Percentiles rank a stretch among this genome's conserved stretches.
Conservation (phyloP, 2,113 vertebrate genomes). For the Sitta europaea region DNA sequence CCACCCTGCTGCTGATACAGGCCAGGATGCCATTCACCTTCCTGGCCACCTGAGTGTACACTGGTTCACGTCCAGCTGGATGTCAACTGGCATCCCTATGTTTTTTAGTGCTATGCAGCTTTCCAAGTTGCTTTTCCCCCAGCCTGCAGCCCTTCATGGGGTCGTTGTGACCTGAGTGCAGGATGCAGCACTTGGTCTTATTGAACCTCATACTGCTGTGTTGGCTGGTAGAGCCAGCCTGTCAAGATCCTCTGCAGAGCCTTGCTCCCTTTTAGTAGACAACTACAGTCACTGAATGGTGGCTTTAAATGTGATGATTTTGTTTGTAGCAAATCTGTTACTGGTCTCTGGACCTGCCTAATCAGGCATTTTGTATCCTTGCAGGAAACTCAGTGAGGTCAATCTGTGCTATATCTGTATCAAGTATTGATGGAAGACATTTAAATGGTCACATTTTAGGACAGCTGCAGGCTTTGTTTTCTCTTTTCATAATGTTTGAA, state of each 20-base stretch:
- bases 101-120: not conserved
- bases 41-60: not conserved
- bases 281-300: not conserved
- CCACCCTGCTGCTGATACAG: not conserved
- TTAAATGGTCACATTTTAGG: not conserved
- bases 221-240: not conserved
- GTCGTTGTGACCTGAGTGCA: not conserved
- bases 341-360: not conserved
- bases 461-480: not conserved
- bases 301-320: not conserved
- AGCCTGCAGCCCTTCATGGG: not conserved
- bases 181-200: accelerated
- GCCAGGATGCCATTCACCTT: not conserved
- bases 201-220: not conserved
- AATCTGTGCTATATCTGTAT: not conserved
- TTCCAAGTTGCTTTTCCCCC: not conserved
- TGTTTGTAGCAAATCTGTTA: not conserved
- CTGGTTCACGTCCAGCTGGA: not conserved
- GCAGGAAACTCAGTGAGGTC: not conserved
- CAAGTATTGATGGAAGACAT: not conserved
- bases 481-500: not conserved
- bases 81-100: accelerated
- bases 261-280: not conserved
- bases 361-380: not conserved
- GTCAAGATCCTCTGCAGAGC: not conserved